Percentiles rank a stretch among this genome's conserved stretches.
phyloP scores from a whole-genome alignment of 2,888 invertebrate genomes.

The Caenorhabditis parvicauda region DNA sequence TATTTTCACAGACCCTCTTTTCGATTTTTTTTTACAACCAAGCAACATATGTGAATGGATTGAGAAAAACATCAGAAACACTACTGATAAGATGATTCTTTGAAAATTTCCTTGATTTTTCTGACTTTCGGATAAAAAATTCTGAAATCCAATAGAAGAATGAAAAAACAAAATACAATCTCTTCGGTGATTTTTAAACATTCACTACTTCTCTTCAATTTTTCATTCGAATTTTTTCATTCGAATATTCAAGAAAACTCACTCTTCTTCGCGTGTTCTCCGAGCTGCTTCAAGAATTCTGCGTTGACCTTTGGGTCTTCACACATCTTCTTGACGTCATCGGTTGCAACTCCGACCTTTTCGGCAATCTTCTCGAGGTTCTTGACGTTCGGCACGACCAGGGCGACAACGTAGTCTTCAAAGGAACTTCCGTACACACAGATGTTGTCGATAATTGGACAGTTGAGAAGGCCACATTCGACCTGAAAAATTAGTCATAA shows the following conservation, averaged over 20 bases:
- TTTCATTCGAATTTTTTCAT: neutral
- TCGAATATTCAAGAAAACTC: constrained; percentile 3
- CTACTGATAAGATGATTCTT: too few relatives aligned
- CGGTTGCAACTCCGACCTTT: constrained; percentile 63
- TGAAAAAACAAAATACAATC: too few relatives aligned
- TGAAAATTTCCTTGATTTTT: too few relatives aligned
- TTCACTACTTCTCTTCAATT: neutral
- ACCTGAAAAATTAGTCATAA: constrained; percentile 15
- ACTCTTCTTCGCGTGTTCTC: constrained; percentile 42
- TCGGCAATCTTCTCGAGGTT: constrained; percentile 73
- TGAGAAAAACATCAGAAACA: neutral
- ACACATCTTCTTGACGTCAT: constrained; percentile 75
- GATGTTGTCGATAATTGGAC: constrained; percentile 90
- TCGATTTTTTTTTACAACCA: too few relatives aligned
- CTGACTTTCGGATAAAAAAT: too few relatives aligned
- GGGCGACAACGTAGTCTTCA: constrained; percentile 77
- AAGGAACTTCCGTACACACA: constrained; percentile 90
- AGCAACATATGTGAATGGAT: too few relatives aligned
- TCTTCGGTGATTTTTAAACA: neutral
- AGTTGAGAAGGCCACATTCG: constrained; percentile 79
- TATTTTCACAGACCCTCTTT: too few relatives aligned
- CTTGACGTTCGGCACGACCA: constrained; percentile 78
- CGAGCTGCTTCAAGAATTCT: constrained; percentile 78
- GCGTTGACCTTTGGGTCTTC: constrained; percentile 74
- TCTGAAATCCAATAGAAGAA: too few relatives aligned